Percentiles rank a stretch among this genome's conserved stretches.
phyloP scores from a whole-genome alignment of 64 coral and sea anemone genomes.

The Montipora efflorescens region DNA sequence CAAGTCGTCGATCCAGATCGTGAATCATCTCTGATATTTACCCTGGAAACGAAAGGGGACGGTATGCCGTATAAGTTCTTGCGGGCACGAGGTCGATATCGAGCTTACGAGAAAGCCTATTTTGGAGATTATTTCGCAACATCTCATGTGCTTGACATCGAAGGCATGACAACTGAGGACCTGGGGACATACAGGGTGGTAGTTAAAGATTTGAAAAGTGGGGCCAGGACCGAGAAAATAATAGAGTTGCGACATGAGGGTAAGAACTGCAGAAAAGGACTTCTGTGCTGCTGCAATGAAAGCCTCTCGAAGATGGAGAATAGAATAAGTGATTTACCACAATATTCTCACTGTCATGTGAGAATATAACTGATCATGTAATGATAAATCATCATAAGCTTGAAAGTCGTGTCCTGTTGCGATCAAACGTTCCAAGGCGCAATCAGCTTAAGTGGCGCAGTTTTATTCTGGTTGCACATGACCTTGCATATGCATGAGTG shows the following conservation, averaged over 20 bases:
- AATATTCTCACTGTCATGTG: background rate
- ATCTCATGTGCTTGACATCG: slow-evolving; percentile 82
- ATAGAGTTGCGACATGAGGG: slow-evolving; percentile 87
- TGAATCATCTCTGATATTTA: background rate
- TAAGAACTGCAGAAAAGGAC: background rate
- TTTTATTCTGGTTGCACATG: no score
- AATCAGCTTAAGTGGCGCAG: no score
- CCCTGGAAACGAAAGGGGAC: background rate
- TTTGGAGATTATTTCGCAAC: slow-evolving; percentile 73
- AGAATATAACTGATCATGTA: background rate
- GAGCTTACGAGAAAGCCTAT: slow-evolving; percentile 75
- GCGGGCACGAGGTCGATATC: slow-evolving; percentile 50
- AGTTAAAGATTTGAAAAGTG: slow-evolving; percentile 32
- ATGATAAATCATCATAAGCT: background rate
- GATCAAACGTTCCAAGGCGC: no score
- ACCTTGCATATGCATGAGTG: no score
- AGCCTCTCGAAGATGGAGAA: no score
- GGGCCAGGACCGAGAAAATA: slow-evolving; percentile 63
- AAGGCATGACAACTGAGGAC: slow-evolving; percentile 46
- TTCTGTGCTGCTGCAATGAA: background rate
- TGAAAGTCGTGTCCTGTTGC: background rate
- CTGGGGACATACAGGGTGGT: slow-evolving; percentile 83
- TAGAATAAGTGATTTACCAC: no score
- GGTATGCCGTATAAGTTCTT: background rate
- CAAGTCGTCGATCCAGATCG: slow-evolving; percentile 30